Percentiles rank a stretch among this genome's conserved stretches.
Evolutionary conservation across 1,140 invertebrate species (phyloP).

Genomic region (Scaptodrosophila lebanonensis): DNA sequence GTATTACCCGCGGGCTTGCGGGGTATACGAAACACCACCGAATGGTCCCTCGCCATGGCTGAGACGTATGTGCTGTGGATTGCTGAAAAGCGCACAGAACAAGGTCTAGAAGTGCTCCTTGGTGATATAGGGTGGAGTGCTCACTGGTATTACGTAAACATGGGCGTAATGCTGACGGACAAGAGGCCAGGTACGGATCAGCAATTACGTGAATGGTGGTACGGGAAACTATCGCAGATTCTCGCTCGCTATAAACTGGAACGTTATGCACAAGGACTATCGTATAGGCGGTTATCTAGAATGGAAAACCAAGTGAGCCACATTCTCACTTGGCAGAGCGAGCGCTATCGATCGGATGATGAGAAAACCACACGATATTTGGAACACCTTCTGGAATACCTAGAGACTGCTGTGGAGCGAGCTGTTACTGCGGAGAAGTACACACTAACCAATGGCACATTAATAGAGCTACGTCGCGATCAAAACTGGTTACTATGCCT

Average conservation of each 20-base stretch:
- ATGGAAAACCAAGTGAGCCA: neutral
- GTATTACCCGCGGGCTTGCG: conserved; percentile 7
- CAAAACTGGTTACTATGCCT: conserved; percentile 28
- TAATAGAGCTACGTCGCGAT: conserved; percentile 9
- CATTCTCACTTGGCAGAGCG: conserved; percentile 3
- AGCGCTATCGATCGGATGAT: neutral
- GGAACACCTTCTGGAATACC: neutral
- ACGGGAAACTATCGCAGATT: conserved; percentile 35
- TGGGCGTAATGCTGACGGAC: conserved; percentile 22
- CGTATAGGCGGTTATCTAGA: conserved; percentile 8
- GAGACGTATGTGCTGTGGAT: conserved; percentile 28
- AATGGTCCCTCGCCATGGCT: conserved; percentile 41
- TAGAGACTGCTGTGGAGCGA: conserved; percentile 3
- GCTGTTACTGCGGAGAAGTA: neutral
- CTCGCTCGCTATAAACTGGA: conserved; percentile 47
- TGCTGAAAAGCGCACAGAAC: neutral
- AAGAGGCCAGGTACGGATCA: neutral
- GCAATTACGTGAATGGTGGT: conserved; percentile 37
- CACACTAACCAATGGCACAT: conserved; percentile 13
- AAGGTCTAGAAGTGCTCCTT: conserved; percentile 8
- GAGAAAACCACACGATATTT: neutral
- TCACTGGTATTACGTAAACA: conserved; percentile 52
- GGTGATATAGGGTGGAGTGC: conserved; percentile 37
- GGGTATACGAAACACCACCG: conserved; percentile 8
- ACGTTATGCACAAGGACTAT: conserved; percentile 21